phyloP scores from a whole-genome alignment of 1,140 invertebrate species.

The Coptotermes formosanus region DNA sequence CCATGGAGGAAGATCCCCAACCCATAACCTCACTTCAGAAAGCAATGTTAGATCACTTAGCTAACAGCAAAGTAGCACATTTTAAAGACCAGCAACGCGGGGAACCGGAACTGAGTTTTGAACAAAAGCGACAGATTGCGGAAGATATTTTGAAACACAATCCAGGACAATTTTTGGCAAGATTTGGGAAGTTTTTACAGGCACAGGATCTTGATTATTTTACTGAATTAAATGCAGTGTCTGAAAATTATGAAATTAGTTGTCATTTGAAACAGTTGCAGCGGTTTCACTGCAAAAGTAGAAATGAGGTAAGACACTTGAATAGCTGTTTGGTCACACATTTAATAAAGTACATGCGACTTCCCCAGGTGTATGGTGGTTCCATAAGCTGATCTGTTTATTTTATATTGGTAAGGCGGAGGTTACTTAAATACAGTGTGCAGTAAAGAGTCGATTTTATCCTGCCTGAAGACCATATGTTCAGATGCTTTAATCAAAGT shows the following conservation, averaged over 20 bases:
- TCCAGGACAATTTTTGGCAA: slow-evolving; percentile 65
- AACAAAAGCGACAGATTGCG: slow-evolving; percentile 71
- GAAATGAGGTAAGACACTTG: slow-evolving; percentile 26
- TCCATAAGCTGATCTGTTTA: too few species aligned
- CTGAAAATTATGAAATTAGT: slow-evolving; percentile 57
- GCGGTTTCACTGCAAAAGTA: slow-evolving; percentile 51
- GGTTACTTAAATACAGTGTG: too few species aligned
- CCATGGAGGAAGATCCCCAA: background rate
- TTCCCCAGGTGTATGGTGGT: too few species aligned
- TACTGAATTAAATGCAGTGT: slow-evolving; percentile 42
- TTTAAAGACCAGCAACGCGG: slow-evolving; percentile 78
- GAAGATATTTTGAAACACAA: slow-evolving; percentile 62
- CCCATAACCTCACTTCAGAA: background rate
- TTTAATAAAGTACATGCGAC: too few species aligned
- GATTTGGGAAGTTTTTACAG: slow-evolving; percentile 73
- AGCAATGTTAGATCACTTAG: slow-evolving; percentile 27
- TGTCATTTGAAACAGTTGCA: slow-evolving; percentile 58
- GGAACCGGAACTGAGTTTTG: slow-evolving; percentile 65
- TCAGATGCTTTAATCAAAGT: too few species aligned
- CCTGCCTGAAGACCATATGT: too few species aligned
- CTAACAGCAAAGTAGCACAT: slow-evolving; percentile 26
- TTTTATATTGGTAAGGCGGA: too few species aligned
- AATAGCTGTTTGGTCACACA: slow-evolving; percentile 5
- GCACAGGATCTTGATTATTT: slow-evolving; percentile 69
- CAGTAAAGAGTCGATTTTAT: too few species aligned